Conservation (phyloP, 2,113 vertebrate species). For the Poeciliopsis turrubarensis region DNA sequence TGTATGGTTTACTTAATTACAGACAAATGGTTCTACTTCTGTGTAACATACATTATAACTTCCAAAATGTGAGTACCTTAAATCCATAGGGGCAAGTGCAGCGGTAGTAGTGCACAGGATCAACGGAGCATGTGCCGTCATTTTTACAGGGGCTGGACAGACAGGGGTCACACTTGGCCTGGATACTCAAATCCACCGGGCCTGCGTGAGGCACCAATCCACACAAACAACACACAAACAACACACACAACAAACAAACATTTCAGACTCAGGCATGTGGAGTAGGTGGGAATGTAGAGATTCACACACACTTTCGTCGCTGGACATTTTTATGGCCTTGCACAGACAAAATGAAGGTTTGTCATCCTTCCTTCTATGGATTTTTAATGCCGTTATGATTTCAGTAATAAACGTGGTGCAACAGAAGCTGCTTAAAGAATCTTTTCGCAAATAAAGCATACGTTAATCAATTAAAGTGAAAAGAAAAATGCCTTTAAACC, state of each 20-base stretch:
- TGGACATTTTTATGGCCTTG: conserved; percentile 41
- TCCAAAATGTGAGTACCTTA: conserved; percentile 81
- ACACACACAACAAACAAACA: conserved; percentile 3
- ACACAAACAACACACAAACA: conserved; percentile 47
- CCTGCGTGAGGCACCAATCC: conserved; percentile 76
- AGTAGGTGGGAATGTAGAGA: not conserved
- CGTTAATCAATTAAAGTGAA: not conserved
- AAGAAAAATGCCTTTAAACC: not conserved
- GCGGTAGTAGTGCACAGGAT: conserved; percentile 95
- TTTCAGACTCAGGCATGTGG: not conserved
- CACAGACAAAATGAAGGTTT: conserved; percentile 11
- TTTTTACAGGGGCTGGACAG: conserved; percentile 96
- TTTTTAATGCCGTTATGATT: not conserved
- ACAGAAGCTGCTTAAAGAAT: not conserved
- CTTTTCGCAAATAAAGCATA: not conserved
- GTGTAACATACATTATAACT: not conserved
- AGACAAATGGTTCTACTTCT: too few relatives aligned
- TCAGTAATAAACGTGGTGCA: not conserved
- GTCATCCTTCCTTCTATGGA: not conserved
- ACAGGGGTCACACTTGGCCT: conserved; percentile 97
- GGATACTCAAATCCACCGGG: conserved; percentile 89
- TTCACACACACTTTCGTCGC: conserved; percentile 15
- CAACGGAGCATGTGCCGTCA: conserved; percentile 93
- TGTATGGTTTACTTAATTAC: not conserved
- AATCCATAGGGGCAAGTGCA: conserved; percentile 97